Percentiles rank a stretch among this genome's conserved stretches.
These are phyloP conservation scores for Ditylenchus weischeri DNA, from an alignment of 2,888 invertebrate species.

Conservation along the genomic window DNA sequence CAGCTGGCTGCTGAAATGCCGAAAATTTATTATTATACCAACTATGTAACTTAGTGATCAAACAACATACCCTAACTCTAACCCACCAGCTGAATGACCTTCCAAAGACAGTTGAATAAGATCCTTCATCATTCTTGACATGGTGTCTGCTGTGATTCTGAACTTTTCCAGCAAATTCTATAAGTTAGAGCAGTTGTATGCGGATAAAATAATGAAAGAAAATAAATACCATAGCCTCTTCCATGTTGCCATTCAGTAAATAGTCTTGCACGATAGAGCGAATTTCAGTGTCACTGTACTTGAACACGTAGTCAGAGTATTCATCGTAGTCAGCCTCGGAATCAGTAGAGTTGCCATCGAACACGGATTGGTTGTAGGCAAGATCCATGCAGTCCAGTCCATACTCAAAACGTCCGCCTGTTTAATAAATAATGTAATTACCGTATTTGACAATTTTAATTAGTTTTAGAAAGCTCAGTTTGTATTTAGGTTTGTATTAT, in stretches of 20 bases:
- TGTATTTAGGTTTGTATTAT: no score
- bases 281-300: conserved; percentile 35
- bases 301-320: conserved; percentile 31
- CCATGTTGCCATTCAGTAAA: conserved; percentile 34
- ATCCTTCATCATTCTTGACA: conserved; percentile 29
- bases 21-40: no score
- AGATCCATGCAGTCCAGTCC: conserved; percentile 39
- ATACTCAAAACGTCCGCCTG: conserved; percentile 38
- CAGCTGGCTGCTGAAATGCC: conserved; percentile 7
- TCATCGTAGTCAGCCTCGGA: conserved; percentile 39
- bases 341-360: conserved; percentile 27
- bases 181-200: not conserved
- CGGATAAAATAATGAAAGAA: not conserved
- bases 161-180: conserved; percentile 26
- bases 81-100: conserved; percentile 22
- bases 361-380: conserved; percentile 28
- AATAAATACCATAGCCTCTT: conserved; percentile 33
- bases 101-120: conserved; percentile 25
- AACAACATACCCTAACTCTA: conserved; percentile 20
- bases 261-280: conserved; percentile 32
- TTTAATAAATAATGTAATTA: no score
- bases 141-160: conserved; percentile 27
- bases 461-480: no score
- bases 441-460: no score
- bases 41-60: no score